Percentiles rank a stretch among this genome's conserved stretches.
These are phyloP conservation scores for Syngnathus acus DNA, from an alignment of 2,797 vertebrate genomes.

Conservation along the genomic window DNA sequence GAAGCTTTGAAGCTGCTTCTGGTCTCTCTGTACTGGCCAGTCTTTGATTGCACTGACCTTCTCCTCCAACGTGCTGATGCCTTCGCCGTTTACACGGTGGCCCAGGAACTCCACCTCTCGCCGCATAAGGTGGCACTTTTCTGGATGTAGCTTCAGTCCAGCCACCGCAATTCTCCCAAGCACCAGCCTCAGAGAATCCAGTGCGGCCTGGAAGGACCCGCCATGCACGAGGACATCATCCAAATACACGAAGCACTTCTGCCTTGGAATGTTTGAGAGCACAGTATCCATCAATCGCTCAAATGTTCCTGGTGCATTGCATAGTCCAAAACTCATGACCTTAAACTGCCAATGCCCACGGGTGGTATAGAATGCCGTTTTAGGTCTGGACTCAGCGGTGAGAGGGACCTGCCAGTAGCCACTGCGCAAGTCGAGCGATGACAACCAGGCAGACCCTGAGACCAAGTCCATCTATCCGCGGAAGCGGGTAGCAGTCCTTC, in stretches of 20 bases:
- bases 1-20: neutral
- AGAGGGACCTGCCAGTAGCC: no score
- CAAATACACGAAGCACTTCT: neutral
- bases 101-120: neutral
- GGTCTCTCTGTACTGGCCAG: neutral
- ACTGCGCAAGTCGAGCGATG: no score
- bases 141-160: neutral
- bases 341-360: neutral
- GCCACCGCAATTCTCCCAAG: neutral
- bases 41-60: neutral
- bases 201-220: neutral
- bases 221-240: neutral
- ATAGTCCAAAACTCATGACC: neutral
- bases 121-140: neutral
- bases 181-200: neutral
- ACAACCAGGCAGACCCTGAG: no score
- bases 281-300: neutral
- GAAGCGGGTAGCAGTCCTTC: no score
- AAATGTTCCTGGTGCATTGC: neutral
- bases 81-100: neutral
- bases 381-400: no score
- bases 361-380: neutral
- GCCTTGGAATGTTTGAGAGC: neutral
- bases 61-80: neutral
- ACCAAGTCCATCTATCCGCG: no score